These are phyloP conservation scores for Ariolimax columbianus DNA, from an alignment of 2,888 invertebrate genomes.

Conservation along the genomic window DNA sequence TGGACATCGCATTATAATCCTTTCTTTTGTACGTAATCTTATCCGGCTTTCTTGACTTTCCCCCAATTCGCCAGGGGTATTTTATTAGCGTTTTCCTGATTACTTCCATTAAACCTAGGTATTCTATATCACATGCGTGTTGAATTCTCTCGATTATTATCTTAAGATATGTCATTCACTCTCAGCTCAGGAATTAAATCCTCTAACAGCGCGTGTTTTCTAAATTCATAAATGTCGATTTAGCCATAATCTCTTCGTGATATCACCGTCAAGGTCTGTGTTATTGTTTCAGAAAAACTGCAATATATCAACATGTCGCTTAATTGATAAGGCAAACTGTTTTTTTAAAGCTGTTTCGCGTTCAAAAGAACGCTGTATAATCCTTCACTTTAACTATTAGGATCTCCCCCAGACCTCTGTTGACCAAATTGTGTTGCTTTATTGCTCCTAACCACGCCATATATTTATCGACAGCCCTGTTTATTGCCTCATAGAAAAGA, in stretches of 20 bases:
- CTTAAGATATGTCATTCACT: background rate
- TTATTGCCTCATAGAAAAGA: slow-evolving; percentile 12
- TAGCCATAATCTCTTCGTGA: background rate
- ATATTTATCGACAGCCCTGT: background rate
- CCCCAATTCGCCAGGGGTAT: background rate
- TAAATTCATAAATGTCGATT: background rate
- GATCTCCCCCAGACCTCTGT: background rate
- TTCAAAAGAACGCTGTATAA: slow-evolving; percentile 11
- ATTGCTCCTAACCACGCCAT: background rate
- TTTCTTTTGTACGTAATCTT: background rate
- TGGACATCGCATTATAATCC: background rate
- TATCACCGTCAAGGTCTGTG: background rate
- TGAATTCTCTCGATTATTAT: background rate
- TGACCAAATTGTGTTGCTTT: background rate
- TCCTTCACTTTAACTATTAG: background rate
- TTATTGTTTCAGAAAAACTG: background rate
- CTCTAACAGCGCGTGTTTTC: background rate
- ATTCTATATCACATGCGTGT: background rate
- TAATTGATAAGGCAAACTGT: slow-evolving; percentile 22
- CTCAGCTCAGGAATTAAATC: background rate
- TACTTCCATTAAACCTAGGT: background rate
- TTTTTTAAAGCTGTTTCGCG: background rate
- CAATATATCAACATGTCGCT: background rate
- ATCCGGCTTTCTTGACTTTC: background rate
- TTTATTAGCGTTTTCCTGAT: background rate